Percentiles rank a stretch among this genome's conserved stretches.
These are phyloP conservation scores for Elachura formosa DNA, from an alignment of 2,113 vertebrate species.

Conservation along the genomic window DNA sequence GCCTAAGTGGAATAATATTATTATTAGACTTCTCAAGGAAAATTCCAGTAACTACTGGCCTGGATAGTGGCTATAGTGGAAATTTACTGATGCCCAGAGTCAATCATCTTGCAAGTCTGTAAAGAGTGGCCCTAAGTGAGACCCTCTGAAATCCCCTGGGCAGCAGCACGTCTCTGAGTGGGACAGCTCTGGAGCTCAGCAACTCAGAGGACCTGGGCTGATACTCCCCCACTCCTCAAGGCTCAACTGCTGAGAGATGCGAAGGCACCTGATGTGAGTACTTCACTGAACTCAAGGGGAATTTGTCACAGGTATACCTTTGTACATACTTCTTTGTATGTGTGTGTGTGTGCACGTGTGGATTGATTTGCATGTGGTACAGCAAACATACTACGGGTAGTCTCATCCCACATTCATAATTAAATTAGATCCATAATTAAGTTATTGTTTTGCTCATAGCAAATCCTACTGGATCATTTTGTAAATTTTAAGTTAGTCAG, in stretches of 20 bases:
- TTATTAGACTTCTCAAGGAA: background rate
- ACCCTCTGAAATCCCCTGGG: background rate
- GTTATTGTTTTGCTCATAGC: background rate
- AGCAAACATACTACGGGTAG: background rate
- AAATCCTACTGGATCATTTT: background rate
- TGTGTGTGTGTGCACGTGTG: background rate
- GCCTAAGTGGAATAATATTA: background rate
- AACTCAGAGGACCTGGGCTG: background rate
- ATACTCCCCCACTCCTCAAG: background rate
- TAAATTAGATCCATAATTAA: background rate
- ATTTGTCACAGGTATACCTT: background rate
- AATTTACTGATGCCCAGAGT: background rate
- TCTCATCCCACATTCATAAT: background rate
- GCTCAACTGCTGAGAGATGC: background rate
- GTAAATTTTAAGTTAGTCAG: background rate
- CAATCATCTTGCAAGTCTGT: background rate
- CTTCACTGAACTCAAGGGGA: background rate
- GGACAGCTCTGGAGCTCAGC: background rate
- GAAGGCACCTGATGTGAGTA: background rate
- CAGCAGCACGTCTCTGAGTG: background rate
- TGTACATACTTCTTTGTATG: background rate
- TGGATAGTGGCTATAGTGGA: background rate
- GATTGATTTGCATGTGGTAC: accelerated
- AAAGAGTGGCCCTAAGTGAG: background rate
- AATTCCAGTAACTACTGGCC: background rate